These are phyloP conservation scores for Saccopteryx bilineata DNA, from an alignment of 2,113 vertebrate genomes.

Conservation along the genomic window DNA sequence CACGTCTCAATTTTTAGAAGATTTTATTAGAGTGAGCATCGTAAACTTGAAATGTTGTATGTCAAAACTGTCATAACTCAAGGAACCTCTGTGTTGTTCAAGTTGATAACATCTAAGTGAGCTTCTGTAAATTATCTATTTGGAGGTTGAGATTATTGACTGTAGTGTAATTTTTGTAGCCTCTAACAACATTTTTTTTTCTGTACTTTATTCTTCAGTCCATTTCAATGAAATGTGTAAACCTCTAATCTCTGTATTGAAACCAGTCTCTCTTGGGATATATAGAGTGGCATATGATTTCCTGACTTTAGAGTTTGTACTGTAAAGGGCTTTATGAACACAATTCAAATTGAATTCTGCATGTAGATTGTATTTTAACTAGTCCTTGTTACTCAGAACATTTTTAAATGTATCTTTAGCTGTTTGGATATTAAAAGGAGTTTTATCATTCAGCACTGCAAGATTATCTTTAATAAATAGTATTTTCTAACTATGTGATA, in stretches of 20 bases:
- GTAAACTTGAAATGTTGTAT: no score
- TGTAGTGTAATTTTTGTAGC: neutral
- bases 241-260: neutral
- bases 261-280: neutral
- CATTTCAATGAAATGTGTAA: neutral
- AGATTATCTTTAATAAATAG: neutral
- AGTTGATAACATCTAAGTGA: neutral
- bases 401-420: neutral
- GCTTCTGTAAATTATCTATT: neutral
- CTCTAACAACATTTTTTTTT: neutral
- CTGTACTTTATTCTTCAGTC: neutral
- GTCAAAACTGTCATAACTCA: no score
- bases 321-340: neutral
- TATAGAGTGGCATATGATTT: neutral
- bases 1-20: no score
- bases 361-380: neutral
- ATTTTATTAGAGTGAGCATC: no score
- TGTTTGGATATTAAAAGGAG: neutral
- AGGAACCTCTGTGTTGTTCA: neutral
- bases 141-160: neutral
- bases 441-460: neutral
- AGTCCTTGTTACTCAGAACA: neutral
- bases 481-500: neutral
- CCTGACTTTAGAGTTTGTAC: neutral
- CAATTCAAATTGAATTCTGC: neutral